Evolutionary conservation across 2,888 invertebrate genomes (phyloP), one percentile per base, ranked within the genome.

Genomic region (Tenthredo amoena): DNA sequence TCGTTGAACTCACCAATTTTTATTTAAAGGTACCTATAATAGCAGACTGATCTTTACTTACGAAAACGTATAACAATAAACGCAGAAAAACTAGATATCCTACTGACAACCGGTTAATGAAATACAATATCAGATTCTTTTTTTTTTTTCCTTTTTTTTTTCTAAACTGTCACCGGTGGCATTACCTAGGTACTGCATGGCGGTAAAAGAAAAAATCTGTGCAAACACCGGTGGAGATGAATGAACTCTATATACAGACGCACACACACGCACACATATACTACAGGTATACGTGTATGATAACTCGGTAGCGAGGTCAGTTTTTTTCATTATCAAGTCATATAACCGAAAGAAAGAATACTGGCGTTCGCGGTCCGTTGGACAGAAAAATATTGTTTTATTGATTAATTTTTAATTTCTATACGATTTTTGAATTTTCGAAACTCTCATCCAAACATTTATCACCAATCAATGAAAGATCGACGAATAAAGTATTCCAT

Each of bases 231-330:
- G 77, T 31, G 18, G 55, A 77, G 77, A 55, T 34, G 55, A 77
- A 77, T 77, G 77, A 77, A 77, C 77, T 77, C 5, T 77, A 77
- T 74, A 43, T 6, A 72, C 18, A 71, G 15, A 37, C 40, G 7
- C 10, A 37, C n/a, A 12, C 37, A 74, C 7, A n/a, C 21, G n/a
- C 4, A 12, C 2, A 15, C 15, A 40, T 40, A 72, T 18, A 6
- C 68, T 77, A 77, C 55, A 77, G 21, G 21, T 34, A 55, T 47
- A 47, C 15, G 12, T 15, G 47, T 77, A 77, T 77, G 50, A 77
- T 76, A 76, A 76, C 47, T 76, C 76, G 26, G 76, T 76, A 58
- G 77, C 77, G 55, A 77, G 55, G 77, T 47, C 26, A 50, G 47
- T 77, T 77, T 55, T 50, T 47, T 31, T 50, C 26, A 26, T 76